phyloP scores from a whole-genome alignment of 1,140 invertebrate species.

The Saccostrea cuccullata region DNA sequence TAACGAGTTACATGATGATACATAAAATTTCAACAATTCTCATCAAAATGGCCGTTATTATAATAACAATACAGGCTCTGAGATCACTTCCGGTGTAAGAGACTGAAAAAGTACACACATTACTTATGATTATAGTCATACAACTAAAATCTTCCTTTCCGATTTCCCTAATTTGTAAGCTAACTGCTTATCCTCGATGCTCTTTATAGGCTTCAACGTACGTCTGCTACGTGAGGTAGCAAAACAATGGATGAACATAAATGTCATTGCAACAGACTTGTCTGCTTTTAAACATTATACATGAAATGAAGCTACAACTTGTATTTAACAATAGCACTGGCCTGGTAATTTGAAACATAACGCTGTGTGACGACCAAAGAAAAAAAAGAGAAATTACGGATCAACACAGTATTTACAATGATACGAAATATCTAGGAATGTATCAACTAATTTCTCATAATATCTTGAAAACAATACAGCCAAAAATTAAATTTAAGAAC shows the following conservation, averaged over 20 bases:
- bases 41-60: not conserved
- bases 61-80: slow-evolving; percentile 9
- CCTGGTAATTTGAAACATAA: too few relatives aligned
- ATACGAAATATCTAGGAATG: not conserved
- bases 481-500: not conserved
- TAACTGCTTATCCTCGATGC: too few relatives aligned
- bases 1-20: not conserved
- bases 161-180: too few relatives aligned
- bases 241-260: too few relatives aligned
- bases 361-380: not conserved
- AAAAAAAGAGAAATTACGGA: not conserved
- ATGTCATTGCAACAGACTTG: too few relatives aligned
- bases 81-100: slow-evolving; percentile 9
- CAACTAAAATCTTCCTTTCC: too few relatives aligned
- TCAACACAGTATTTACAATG: not conserved
- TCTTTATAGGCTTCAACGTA: too few relatives aligned
- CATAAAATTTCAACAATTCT: not conserved
- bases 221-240: too few relatives aligned
- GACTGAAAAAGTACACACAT: not conserved
- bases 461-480: not conserved
- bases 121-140: too few relatives aligned
- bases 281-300: too few relatives aligned
- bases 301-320: too few relatives aligned
- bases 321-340: too few relatives aligned
- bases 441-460: not conserved